These are phyloP conservation scores for Quadriops clusia DNA, from an alignment of 2,888 invertebrate species.

Conservation along the genomic window DNA sequence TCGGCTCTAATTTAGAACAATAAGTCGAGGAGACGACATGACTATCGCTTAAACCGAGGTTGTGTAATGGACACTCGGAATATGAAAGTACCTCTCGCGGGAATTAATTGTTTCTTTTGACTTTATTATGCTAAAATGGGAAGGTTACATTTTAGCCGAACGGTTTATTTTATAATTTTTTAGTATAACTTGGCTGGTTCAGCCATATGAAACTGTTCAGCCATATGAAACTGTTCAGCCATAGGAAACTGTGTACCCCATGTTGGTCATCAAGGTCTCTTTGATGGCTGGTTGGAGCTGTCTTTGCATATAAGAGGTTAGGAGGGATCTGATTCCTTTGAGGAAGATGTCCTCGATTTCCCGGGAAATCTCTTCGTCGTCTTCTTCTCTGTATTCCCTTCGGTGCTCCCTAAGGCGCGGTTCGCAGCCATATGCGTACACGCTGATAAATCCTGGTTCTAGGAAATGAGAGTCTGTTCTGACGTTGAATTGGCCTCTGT, in stretches of 20 bases:
- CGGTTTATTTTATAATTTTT: no score
- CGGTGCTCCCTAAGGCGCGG: constrained; percentile 31
- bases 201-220: no score
- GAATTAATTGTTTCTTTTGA: no score
- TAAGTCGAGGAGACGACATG: no score
- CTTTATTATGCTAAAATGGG: no score
- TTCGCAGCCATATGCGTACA: constrained; percentile 74
- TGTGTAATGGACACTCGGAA: no score
- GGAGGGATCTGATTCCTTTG: constrained; percentile 66
- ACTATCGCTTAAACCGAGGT: no score
- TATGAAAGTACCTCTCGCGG: no score
- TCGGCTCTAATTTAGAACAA: no score
- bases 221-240: no score
- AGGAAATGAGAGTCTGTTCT: constrained; percentile 74
- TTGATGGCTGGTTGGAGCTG: constrained; percentile 75
- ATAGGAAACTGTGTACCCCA: constrained; percentile 79
- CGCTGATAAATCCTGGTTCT: constrained; percentile 74
- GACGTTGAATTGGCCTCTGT: constrained; percentile 57
- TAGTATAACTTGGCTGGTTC: no score
- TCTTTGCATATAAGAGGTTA: constrained; percentile 74
- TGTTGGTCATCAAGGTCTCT: constrained; percentile 74
- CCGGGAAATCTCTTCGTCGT: constrained; percentile 54
- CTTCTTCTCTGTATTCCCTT: constrained; percentile 35
- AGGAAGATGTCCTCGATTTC: constrained; percentile 80
- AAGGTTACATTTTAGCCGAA: no score